Evolutionary conservation across 2,113 vertebrate genomes (phyloP).

Genomic region (Paramormyrops kingsleyae): DNA sequence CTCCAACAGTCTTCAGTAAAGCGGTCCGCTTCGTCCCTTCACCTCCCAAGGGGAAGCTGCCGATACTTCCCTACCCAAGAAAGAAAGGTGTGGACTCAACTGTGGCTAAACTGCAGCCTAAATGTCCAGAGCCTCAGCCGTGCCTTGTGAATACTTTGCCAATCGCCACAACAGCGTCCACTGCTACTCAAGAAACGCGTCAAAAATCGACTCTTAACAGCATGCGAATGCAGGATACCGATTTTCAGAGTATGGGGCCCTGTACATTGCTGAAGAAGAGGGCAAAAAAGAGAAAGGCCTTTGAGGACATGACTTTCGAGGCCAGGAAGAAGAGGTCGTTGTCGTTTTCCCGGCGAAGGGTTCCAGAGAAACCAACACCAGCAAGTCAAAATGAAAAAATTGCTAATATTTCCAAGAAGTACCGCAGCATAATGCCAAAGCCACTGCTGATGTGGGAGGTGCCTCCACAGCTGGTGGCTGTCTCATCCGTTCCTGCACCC

Average conservation of each 20-base stretch:
- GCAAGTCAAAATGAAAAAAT: slow-evolving; percentile 57
- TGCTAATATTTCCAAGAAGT: slow-evolving; percentile 73
- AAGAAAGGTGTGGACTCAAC: slow-evolving; percentile 58
- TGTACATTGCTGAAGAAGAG: slow-evolving; percentile 62
- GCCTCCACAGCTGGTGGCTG: slow-evolving; percentile 55
- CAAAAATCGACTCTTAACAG: slow-evolving; percentile 33
- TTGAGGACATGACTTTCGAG: slow-evolving; percentile 76
- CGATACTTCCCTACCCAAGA: slow-evolving; percentile 73
- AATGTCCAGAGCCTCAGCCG: slow-evolving; percentile 45
- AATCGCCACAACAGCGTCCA: slow-evolving; percentile 21
- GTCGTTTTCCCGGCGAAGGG: slow-evolving; percentile 65
- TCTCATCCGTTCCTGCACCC: slow-evolving; percentile 41
- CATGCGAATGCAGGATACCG: slow-evolving; percentile 29
- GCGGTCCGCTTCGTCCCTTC: slow-evolving; percentile 63
- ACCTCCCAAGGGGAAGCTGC: slow-evolving; percentile 71
- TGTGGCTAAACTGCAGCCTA: slow-evolving; percentile 38
- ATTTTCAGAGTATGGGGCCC: slow-evolving; percentile 37
- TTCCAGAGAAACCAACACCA: slow-evolving; percentile 57
- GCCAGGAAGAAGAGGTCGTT: slow-evolving; percentile 70
- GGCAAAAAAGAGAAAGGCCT: slow-evolving; percentile 71
- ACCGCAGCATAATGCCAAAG: slow-evolving; percentile 86
- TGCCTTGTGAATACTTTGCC: slow-evolving; percentile 34
- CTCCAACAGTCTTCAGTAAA: slow-evolving; percentile 64
- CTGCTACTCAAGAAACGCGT: slow-evolving; percentile 29
- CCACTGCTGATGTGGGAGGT: slow-evolving; percentile 64